Conservation (phyloP, 2,888 invertebrate genomes). For the Anorthoa munda region DNA sequence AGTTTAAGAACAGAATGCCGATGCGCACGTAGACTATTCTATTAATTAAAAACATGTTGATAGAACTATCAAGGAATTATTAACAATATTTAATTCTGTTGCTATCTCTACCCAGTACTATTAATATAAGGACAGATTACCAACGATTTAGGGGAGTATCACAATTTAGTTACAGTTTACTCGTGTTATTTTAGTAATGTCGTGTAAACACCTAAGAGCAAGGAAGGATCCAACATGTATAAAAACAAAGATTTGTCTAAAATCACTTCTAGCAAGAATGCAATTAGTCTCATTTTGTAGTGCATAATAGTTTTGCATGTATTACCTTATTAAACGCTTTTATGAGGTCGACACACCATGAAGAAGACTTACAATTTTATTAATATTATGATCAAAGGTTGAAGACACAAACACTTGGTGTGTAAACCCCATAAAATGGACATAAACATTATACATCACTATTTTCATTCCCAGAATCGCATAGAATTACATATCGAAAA, state of each 20-base stretch:
- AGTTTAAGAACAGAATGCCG: slow-evolving; percentile 49
- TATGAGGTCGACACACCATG: neutral
- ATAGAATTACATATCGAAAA: slow-evolving; percentile 33
- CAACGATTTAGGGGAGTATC: slow-evolving; percentile 56
- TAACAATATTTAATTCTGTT: slow-evolving; percentile 59
- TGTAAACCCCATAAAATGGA: slow-evolving; percentile 24
- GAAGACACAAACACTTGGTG: neutral
- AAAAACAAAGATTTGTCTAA: slow-evolving; percentile 19
- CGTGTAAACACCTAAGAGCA: slow-evolving; percentile 32
- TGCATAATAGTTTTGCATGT: neutral
- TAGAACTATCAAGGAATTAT: slow-evolving; percentile 57
- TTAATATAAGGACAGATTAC: slow-evolving; percentile 49
- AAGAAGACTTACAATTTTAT: neutral
- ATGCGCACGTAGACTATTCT: slow-evolving; percentile 50
- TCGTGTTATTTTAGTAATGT: slow-evolving; percentile 13
- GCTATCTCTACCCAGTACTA: slow-evolving; percentile 36
- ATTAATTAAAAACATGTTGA: slow-evolving; percentile 59
- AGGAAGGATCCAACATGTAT: neutral
- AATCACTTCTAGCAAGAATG: slow-evolving; percentile 24
- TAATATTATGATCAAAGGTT: slow-evolving; percentile 4
- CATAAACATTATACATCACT: slow-evolving; percentile 6
- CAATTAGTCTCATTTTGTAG: slow-evolving; percentile 29
- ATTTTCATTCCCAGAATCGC: slow-evolving; percentile 48
- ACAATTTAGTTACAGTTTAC: slow-evolving; percentile 59
- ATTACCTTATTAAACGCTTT: neutral